Conservation (phyloP, 2,797 vertebrate species). For the Myiotriccus ornatus region DNA sequence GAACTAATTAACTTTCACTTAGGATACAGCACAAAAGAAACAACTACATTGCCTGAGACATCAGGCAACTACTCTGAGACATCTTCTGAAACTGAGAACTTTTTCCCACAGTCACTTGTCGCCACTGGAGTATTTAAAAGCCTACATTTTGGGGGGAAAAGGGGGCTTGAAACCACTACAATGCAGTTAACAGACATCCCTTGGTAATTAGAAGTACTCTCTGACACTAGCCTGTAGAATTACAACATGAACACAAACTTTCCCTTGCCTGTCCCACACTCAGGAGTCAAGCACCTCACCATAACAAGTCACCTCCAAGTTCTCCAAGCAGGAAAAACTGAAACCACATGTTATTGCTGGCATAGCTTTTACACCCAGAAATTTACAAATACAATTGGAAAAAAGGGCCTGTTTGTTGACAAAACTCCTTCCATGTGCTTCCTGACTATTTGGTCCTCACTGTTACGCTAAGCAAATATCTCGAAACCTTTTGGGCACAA, state of each 20-base stretch:
- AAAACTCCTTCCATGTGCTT: not conserved
- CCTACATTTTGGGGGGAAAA: not conserved
- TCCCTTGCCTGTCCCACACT: not conserved
- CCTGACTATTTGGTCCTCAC: not conserved
- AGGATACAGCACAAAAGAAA: not conserved
- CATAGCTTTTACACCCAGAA: not conserved
- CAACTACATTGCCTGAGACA: not conserved
- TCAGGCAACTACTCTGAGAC: not conserved
- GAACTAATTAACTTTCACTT: not conserved
- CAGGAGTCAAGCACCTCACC: not conserved
- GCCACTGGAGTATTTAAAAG: not conserved
- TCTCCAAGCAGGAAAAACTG: not conserved
- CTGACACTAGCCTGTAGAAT: not conserved
- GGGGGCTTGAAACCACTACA: not conserved
- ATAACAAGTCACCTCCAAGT: not conserved
- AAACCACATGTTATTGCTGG: not conserved
- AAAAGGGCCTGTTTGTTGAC: not conserved
- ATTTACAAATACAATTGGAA: not conserved
- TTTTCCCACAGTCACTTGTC: not conserved
- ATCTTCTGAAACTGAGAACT: not conserved
- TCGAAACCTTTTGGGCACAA: not conserved
- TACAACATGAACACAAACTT: not conserved
- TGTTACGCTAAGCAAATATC: constrained; percentile 1
- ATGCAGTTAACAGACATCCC: not conserved
- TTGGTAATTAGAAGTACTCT: not conserved